phyloP scores from a whole-genome alignment of 2,113 vertebrate species.

The Agapornis roseicollis region DNA sequence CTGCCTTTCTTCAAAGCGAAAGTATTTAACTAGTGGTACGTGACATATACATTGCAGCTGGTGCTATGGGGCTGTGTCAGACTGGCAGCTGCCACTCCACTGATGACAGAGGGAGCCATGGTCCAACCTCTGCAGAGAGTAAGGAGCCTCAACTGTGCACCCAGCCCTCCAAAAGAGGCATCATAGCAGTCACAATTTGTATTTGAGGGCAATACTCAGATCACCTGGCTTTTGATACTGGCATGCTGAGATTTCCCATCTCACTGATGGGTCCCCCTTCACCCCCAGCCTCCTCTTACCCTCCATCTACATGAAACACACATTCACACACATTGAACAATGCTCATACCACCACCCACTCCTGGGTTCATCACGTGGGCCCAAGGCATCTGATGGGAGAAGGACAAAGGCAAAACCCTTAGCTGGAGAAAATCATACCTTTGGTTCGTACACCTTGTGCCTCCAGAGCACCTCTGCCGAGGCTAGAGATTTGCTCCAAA shows the following conservation, averaged over 20 bases:
- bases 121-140: not conserved
- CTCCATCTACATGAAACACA: not conserved
- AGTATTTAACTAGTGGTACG: not conserved
- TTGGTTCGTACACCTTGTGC: accelerated
- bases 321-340: too few species aligned
- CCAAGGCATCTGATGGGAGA: not conserved
- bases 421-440: not conserved
- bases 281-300: not conserved
- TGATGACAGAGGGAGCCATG: not conserved
- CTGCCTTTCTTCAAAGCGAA: not conserved
- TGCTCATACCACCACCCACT: not conserved
- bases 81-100: not conserved
- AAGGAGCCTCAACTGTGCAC: not conserved
- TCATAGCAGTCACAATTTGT: not conserved
- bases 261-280: not conserved
- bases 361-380: accelerated
- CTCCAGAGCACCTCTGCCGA: not conserved
- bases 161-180: not conserved
- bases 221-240: not conserved
- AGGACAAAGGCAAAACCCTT: accelerated
- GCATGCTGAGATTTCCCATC: not conserved
- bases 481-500: not conserved
- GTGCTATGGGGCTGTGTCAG: not conserved
- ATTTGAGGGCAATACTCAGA: not conserved
- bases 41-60: not conserved